A percentile compares a stretch with the other conserved stretches of the same genome.
These are phyloP conservation scores for Leptopilina syphax DNA, from an alignment of 2,888 invertebrate genomes.

Conservation along the genomic window DNA sequence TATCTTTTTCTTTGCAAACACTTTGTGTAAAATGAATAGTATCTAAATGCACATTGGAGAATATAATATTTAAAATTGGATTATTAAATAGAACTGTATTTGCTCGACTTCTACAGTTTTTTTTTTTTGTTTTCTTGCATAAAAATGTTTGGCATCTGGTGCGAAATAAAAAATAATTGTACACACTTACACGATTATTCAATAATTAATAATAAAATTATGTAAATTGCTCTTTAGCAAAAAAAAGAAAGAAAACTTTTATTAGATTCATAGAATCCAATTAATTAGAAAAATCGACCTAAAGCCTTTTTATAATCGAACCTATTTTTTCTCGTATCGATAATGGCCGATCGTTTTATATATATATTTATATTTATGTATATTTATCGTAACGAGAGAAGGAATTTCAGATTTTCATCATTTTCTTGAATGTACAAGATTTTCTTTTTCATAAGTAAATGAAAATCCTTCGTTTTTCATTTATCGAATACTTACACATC, in stretches of 20 bases:
- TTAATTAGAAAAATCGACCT: conserved; percentile 35
- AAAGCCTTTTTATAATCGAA: conserved; percentile 36
- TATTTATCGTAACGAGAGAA: neutral
- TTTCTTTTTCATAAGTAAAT: conserved; percentile 4
- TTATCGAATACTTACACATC: conserved; percentile 12
- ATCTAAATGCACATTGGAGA: conserved; percentile 26
- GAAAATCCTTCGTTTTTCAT: conserved; percentile 7
- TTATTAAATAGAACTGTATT: conserved; percentile 31
- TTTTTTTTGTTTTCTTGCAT: neutral
- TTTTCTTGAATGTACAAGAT: conserved; percentile 2
- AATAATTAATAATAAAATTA: conserved; percentile 31
- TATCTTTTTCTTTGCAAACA: conserved; percentile 6
- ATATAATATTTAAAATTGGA: conserved; percentile 29
- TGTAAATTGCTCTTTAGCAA: conserved; percentile 26
- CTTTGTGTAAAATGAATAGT: conserved; percentile 23
- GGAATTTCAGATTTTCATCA: conserved; percentile 1
- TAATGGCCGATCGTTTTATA: conserved; percentile 10
- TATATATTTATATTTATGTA: conserved; percentile 1
- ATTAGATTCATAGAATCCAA: conserved; percentile 40
- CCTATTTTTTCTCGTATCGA: conserved; percentile 33
- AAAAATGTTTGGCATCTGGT: conserved; percentile 34
- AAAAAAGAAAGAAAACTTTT: neutral
- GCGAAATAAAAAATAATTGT: conserved; percentile 36
- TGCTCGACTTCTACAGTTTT: neutral
- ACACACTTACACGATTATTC: conserved; percentile 30